Conservation (phyloP, 2,113 vertebrate genomes). For the Trichechus manatus region DNA sequence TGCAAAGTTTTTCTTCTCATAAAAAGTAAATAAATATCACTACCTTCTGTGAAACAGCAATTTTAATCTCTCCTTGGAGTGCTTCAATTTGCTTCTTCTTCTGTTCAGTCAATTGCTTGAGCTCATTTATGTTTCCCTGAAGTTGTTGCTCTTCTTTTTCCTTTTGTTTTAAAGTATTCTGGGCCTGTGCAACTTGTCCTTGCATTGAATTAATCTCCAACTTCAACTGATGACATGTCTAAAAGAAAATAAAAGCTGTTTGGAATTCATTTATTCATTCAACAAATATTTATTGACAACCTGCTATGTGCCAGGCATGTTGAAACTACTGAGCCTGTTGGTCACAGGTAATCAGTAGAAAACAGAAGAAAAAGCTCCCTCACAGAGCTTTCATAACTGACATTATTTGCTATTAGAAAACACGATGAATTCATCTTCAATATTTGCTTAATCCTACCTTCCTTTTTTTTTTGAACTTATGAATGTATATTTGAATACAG, state of each 20-base stretch:
- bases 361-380: background rate
- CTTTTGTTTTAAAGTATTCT: conserved; percentile 91
- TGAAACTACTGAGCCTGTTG: background rate
- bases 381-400: background rate
- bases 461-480: background rate
- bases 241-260: conserved; percentile 72
- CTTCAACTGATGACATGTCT: conserved; percentile 92
- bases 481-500: background rate
- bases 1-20: conserved; percentile 50
- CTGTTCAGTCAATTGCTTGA: conserved; percentile 90
- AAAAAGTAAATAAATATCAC: conserved; percentile 47
- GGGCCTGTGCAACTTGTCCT: conserved; percentile 88
- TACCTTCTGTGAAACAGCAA: conserved; percentile 88
- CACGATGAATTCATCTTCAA: background rate
- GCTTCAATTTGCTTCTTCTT: conserved; percentile 91
- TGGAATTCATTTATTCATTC: conserved; percentile 43
- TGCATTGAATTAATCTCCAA: conserved; percentile 89
- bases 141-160: conserved; percentile 91
- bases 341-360: background rate
- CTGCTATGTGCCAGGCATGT: background rate
- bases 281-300: background rate
- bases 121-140: conserved; percentile 89
- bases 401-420: background rate
- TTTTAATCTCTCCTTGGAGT: conserved; percentile 90
- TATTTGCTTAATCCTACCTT: conserved; percentile 8